phyloP scores from a whole-genome alignment of 2,797 vertebrate species.

The Malacoctenus gilli region DNA sequence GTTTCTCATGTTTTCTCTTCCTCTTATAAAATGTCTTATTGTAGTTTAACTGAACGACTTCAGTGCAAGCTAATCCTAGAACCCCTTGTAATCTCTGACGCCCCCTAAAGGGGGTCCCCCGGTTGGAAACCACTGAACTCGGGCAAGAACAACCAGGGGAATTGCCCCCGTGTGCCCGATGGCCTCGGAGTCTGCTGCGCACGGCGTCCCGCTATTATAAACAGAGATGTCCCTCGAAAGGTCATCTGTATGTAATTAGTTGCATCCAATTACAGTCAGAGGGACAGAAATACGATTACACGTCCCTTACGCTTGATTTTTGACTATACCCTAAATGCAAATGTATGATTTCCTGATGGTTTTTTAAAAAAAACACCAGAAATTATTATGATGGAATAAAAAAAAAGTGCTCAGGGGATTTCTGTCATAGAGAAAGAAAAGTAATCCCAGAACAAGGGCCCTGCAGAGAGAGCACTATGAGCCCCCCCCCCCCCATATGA shows the following conservation, averaged over 20 bases:
- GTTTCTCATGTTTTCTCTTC: too few relatives aligned
- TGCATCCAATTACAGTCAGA: conserved; percentile 14
- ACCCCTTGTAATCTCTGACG: too few relatives aligned
- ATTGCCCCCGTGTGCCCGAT: too few relatives aligned
- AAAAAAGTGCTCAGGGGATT: background rate
- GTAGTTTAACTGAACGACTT: too few relatives aligned
- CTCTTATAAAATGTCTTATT: too few relatives aligned
- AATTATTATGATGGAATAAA: background rate
- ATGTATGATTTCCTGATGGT: background rate
- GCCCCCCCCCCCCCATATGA: conserved; percentile 21
- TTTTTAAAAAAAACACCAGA: background rate
- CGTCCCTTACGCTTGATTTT: conserved; percentile 9
- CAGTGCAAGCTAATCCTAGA: too few relatives aligned
- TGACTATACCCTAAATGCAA: background rate
- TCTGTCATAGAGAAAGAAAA: conserved; percentile 8
- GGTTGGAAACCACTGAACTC: too few relatives aligned
- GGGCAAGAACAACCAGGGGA: too few relatives aligned
- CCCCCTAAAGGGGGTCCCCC: too few relatives aligned
- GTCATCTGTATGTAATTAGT: conserved; percentile 42
- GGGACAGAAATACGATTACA: conserved; percentile 7
- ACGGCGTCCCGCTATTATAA: conserved; percentile 1
- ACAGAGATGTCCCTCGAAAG: conserved; percentile 41
- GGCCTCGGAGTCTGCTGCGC: too few relatives aligned
- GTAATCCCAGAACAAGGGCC: conserved; percentile 6
- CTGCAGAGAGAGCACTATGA: conserved; percentile 21